phyloP scores from a whole-genome alignment of 2,888 invertebrate species.

The Amphipyra tragopoginis region DNA sequence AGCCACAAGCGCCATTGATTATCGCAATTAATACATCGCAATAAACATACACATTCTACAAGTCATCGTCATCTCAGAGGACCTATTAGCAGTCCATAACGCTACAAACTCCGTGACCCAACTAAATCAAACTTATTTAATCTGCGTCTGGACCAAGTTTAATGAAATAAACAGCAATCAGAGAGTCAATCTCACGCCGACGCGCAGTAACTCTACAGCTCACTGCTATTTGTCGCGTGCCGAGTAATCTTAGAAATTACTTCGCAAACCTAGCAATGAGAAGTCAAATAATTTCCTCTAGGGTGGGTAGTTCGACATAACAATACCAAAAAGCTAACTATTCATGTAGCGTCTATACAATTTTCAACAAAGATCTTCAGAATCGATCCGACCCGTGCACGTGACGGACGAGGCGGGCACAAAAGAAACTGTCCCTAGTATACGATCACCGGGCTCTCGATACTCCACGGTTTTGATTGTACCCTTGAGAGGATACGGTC shows the following conservation, averaged over 20 bases:
- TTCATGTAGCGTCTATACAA: constrained; percentile 22
- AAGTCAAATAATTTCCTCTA: no score
- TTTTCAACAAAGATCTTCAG: constrained; percentile 39
- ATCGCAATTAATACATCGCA: no score
- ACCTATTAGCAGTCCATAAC: constrained; percentile 4
- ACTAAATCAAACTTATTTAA: constrained; percentile 49
- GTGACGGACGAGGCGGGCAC: constrained; percentile 31
- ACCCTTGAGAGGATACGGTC: constrained; percentile 25
- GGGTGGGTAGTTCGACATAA: constrained; percentile 1
- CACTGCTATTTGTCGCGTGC: neutral
- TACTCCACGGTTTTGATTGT: constrained; percentile 43
- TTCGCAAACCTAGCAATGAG: no score
- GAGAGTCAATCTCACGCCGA: constrained; percentile 40
- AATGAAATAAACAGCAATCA: constrained; percentile 65
- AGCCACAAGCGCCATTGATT: no score
- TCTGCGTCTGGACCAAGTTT: constrained; percentile 53
- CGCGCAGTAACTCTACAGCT: constrained; percentile 1
- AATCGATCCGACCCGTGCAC: constrained; percentile 38
- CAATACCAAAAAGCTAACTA: constrained; percentile 42
- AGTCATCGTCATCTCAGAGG: neutral
- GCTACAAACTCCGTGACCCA: constrained; percentile 27
- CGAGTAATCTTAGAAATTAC: neutral
- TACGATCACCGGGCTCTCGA: constrained; percentile 31
- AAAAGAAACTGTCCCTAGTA: constrained; percentile 31
- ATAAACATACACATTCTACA: no score